Conservation (phyloP, 1,140 invertebrate species). For the Drosophila arizonae region DNA sequence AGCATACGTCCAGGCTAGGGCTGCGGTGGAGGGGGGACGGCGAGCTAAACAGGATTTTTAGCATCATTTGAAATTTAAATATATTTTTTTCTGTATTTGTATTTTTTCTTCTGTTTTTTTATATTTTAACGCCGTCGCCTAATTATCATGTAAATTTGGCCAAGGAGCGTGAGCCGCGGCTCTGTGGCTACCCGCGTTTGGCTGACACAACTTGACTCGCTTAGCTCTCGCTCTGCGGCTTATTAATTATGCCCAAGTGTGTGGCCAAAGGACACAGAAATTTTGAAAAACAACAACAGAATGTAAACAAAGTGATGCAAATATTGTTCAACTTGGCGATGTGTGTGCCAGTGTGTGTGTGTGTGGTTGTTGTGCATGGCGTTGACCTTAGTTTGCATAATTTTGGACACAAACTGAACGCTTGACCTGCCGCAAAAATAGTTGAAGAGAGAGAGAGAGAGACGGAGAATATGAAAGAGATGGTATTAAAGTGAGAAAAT, state of each 20-base stretch:
- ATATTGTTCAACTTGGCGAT: conserved; percentile 55
- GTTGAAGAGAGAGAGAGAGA: neutral
- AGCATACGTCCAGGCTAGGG: conserved; percentile 52
- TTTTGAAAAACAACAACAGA: conserved; percentile 37
- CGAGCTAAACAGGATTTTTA: conserved; percentile 66
- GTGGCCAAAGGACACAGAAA: conserved; percentile 67
- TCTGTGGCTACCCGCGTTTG: conserved; percentile 14
- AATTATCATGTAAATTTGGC: conserved; percentile 80
- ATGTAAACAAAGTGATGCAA: conserved; percentile 73
- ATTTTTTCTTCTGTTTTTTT: conserved; percentile 35
- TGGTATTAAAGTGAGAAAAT: too few species aligned
- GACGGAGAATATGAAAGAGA: neutral
- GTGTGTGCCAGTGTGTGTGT: conserved; percentile 8
- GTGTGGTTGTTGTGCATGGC: conserved; percentile 45
- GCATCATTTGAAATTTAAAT: conserved; percentile 77
- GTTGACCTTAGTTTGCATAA: conserved; percentile 80
- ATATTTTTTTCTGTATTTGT: conserved; percentile 30
- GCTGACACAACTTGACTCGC: conserved; percentile 41
- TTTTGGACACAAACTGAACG: conserved; percentile 62
- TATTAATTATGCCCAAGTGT: conserved; percentile 81
- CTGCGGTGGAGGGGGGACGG: neutral
- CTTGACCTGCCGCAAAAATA: conserved; percentile 68
- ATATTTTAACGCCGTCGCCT: conserved; percentile 59
- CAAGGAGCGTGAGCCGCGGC: conserved; percentile 50
- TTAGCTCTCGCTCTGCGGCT: conserved; percentile 49